Percentiles rank a stretch among this genome's conserved stretches.
phyloP scores from a whole-genome alignment of 2,888 invertebrate species.

The Poecilus cupreus region DNA sequence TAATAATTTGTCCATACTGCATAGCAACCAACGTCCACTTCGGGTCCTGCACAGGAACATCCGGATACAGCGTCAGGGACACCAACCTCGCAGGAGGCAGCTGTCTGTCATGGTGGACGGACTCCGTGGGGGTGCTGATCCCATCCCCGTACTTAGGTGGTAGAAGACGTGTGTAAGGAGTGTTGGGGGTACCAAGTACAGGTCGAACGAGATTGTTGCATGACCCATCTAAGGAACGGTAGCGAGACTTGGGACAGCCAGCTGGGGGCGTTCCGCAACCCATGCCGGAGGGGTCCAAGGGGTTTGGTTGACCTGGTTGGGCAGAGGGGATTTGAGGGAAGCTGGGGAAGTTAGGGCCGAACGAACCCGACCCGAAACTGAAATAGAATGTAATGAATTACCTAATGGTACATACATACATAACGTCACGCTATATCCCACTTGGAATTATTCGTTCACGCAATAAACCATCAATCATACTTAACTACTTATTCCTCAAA shows the following conservation, averaged over 20 bases:
- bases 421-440: no score
- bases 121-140: constrained; percentile 78
- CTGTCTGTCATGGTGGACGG: constrained; percentile 77
- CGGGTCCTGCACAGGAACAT: constrained; percentile 81
- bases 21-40: constrained; percentile 84
- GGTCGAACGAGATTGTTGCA: constrained; percentile 94
- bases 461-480: no score
- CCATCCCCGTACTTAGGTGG: constrained; percentile 82
- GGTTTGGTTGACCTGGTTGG: constrained; percentile 65
- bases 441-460: no score
- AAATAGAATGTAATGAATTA: not conserved
- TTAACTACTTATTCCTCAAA: no score
- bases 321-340: not conserved
- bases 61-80: constrained; percentile 83
- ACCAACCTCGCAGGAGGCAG: constrained; percentile 83
- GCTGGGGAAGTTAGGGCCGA: not conserved
- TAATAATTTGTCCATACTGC: constrained; percentile 87
- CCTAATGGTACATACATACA: no score
- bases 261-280: constrained; percentile 75
- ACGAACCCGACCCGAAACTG: not conserved
- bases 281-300: constrained; percentile 72
- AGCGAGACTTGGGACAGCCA: constrained; percentile 76
- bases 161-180: constrained; percentile 80
- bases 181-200: constrained; percentile 86
- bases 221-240: constrained; percentile 90